Conservation (phyloP, 2,888 invertebrate genomes). For the Ptilodon capucinus region DNA sequence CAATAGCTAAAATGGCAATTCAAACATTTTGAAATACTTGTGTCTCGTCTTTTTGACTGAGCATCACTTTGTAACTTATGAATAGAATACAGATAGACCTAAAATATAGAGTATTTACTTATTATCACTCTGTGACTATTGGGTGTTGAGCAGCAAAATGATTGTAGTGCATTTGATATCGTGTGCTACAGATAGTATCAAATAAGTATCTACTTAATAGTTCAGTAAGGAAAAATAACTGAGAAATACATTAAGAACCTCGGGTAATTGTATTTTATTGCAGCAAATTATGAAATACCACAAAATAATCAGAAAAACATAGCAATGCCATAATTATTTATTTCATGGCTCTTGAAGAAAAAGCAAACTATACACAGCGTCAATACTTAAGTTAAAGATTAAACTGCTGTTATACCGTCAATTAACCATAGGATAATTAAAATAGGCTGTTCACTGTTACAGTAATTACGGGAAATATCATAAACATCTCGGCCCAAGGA, state of each 20-base stretch:
- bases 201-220: too few relatives aligned
- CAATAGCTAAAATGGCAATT: too few relatives aligned
- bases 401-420: constrained; percentile 30
- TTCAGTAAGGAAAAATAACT: too few relatives aligned
- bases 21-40: too few relatives aligned
- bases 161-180: too few relatives aligned
- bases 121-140: too few relatives aligned
- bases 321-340: constrained; percentile 25
- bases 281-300: neutral
- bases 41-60: too few relatives aligned
- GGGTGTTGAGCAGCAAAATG: too few relatives aligned
- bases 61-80: too few relatives aligned
- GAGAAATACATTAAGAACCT: neutral
- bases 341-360: constrained; percentile 6
- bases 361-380: constrained; percentile 27
- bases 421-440: constrained; percentile 58
- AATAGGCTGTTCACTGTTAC: constrained; percentile 59
- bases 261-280: neutral
- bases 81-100: too few relatives aligned
- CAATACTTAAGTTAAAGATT: constrained; percentile 32
- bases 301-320: constrained; percentile 8
- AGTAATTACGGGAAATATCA: constrained; percentile 75
- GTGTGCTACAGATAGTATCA: too few relatives aligned
- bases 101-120: too few relatives aligned
- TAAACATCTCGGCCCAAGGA: constrained; percentile 62